Percentiles rank a stretch among this genome's conserved stretches.
Evolutionary conservation across 2,113 vertebrate genomes (phyloP).

Genomic region (Mus musculus): GRCm39 chr14:4609001-4609500

Average conservation of each 20-base stretch:
- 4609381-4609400: conserved; percentile 61
- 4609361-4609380: conserved; percentile 66
- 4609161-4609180: conserved; percentile 25
- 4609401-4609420: conserved; percentile 26
- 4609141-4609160: conserved; percentile 7
- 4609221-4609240: conserved; percentile 37
- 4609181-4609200: conserved; percentile 43
- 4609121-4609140: conserved; percentile 9
- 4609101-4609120: conserved; percentile 20
- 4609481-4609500: conserved; percentile 34
- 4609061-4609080: conserved; percentile 32
- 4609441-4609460: conserved; percentile 64
- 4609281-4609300: conserved; percentile 62
- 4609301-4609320: conserved; percentile 67
- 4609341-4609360: conserved; percentile 51
- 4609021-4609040: conserved; percentile 1
- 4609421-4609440: conserved; percentile 57
- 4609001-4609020: background rate
- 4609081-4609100: background rate
- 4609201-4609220: conserved; percentile 30
- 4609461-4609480: conserved; percentile 45
- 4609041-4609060: background rate
- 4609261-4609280: conserved; percentile 22
- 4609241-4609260: conserved; percentile 68
- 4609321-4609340: conserved; percentile 77